Evolutionary conservation across 2,888 invertebrate genomes (phyloP).

Genomic region (Trichopria drosophilae): DNA sequence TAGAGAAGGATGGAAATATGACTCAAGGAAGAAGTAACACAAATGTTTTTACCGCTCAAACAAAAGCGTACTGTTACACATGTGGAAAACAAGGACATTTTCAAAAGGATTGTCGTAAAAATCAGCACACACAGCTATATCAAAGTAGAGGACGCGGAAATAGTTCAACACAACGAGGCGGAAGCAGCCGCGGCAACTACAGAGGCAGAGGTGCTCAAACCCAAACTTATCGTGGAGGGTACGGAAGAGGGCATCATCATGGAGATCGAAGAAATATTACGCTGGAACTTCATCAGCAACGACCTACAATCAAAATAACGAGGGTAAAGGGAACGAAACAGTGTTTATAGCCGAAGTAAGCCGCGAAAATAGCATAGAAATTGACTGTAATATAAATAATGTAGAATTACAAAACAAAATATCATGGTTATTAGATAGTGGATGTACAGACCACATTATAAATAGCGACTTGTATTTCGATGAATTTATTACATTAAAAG

Average conservation of each 20-base stretch:
- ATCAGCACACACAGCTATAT: background rate
- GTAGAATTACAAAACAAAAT: too few relatives aligned
- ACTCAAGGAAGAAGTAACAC: slow-evolving; percentile 19
- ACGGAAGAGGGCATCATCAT: too few relatives aligned
- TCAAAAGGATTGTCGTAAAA: background rate
- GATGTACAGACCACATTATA: slow-evolving; percentile 2
- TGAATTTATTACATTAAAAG: too few relatives aligned
- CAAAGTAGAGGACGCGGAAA: background rate
- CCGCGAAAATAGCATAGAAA: too few relatives aligned
- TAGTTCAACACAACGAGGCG: background rate
- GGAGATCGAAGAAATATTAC: too few relatives aligned
- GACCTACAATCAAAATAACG: too few relatives aligned
- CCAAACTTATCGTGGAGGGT: too few relatives aligned
- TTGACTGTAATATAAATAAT: too few relatives aligned
- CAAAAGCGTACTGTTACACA: background rate
- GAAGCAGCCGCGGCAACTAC: background rate
- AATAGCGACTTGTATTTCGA: too few relatives aligned
- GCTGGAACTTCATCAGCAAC: too few relatives aligned
- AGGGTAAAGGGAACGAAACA: too few relatives aligned
- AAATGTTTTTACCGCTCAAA: slow-evolving; percentile 19
- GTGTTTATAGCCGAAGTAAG: too few relatives aligned
- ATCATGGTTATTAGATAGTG: background rate
- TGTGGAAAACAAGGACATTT: background rate
- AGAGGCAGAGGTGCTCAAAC: background rate
- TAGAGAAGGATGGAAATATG: slow-evolving; percentile 20